Evolutionary conservation across 1,140 invertebrate species (phyloP).

Genomic region (Aethina tumida): DNA sequence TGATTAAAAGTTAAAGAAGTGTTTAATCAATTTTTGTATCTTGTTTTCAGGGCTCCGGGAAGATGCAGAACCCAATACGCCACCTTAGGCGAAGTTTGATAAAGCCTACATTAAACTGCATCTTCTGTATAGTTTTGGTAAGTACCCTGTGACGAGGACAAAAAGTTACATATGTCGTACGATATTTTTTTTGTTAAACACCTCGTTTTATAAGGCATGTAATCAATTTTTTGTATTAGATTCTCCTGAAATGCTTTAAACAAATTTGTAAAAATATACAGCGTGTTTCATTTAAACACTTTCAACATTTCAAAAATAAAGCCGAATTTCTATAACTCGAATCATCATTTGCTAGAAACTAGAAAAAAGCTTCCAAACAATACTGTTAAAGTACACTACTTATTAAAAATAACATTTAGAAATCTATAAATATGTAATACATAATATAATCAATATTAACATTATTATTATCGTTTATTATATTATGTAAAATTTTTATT

Average conservation of each 20-base stretch:
- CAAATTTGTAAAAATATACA: not conserved
- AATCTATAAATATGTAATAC: no score
- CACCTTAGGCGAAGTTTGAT: conserved; percentile 19
- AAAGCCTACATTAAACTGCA: conserved; percentile 13
- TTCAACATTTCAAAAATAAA: not conserved
- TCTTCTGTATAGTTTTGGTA: conserved; percentile 20
- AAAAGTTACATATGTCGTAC: not conserved
- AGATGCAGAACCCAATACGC: conserved; percentile 23
- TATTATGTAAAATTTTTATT: no score
- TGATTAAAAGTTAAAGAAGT: no score
- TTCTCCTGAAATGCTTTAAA: not conserved
- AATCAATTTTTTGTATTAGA: not conserved
- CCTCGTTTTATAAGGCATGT: not conserved
- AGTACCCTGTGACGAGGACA: no score
- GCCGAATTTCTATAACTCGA: no score
- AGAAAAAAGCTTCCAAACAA: no score
- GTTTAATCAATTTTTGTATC: no score
- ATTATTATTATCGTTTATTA: no score
- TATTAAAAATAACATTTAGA: no score
- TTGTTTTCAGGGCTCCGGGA: conserved; percentile 22
- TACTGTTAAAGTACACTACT: no score
- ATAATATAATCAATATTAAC: no score
- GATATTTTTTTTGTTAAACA: not conserved
- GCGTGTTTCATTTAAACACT: not conserved
- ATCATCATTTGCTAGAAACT: no score